These are phyloP conservation scores for Troides aeacus DNA, from an alignment of 2,888 invertebrate species.

Conservation along the genomic window DNA sequence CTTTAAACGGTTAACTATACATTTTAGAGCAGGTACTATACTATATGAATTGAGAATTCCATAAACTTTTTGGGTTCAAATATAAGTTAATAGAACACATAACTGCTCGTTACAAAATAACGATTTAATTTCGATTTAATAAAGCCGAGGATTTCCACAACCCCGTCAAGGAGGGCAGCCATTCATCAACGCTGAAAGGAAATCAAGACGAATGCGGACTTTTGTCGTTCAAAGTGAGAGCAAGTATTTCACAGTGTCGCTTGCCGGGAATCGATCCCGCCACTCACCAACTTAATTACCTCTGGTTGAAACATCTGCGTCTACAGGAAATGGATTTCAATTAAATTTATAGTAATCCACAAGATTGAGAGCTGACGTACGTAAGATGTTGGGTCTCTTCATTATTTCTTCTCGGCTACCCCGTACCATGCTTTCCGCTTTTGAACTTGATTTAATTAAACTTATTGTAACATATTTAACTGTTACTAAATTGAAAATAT, in stretches of 20 bases:
- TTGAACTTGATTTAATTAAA: slow-evolving; percentile 4
- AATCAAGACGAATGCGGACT: slow-evolving; percentile 28
- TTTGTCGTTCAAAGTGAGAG: slow-evolving; percentile 12
- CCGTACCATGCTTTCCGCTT: slow-evolving; percentile 4
- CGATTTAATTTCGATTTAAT: slow-evolving; percentile 3
- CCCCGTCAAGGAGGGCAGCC: slow-evolving; percentile 15
- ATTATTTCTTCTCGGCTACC: slow-evolving; percentile 18
- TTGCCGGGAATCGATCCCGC: slow-evolving; percentile 47
- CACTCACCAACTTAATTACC: slow-evolving; percentile 54
- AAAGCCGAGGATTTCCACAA: slow-evolving; percentile 4
- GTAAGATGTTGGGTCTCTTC: slow-evolving; percentile 10
- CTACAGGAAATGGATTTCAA: slow-evolving; percentile 33
- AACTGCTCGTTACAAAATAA: too few relatives aligned
- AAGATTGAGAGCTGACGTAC: slow-evolving; percentile 11
- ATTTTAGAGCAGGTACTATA: too few relatives aligned
- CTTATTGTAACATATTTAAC: slow-evolving; percentile 1
- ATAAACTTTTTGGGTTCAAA: too few relatives aligned
- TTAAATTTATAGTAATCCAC: slow-evolving; percentile 28
- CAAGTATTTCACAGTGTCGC: slow-evolving; percentile 33
- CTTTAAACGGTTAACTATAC: too few relatives aligned
- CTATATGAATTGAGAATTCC: too few relatives aligned
- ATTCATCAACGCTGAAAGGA: slow-evolving; percentile 29
- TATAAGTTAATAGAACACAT: too few relatives aligned
- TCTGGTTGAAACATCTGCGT: slow-evolving; percentile 54
- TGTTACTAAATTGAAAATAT: neutral